Evolutionary conservation across 2,888 invertebrate species (phyloP), one percentile per base, ranked within the genome.

Genomic region (Schizaphis graminum): DNA sequence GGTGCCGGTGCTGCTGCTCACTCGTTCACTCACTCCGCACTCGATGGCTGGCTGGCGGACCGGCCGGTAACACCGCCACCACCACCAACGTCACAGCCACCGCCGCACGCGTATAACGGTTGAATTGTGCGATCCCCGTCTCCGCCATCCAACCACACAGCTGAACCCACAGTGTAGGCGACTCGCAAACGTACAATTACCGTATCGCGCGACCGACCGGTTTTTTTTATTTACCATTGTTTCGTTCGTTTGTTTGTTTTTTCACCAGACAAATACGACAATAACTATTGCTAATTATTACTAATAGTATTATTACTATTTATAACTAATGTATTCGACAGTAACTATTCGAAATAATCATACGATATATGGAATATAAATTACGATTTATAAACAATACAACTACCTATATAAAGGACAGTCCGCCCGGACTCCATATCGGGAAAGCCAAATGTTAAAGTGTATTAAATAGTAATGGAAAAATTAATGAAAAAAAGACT

Each of bases 81-180:
- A 3, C 41, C 41, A 26, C 86, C 47, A 11, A 57, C 57, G 41
- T 89, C 53, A 57, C 57, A 21, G 49, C 49, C 84, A 11, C 90
- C 47, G 67, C 90, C 44, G 77, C 53, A 16, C 89, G 90, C 92
- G 89, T 89, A 53, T 93, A 93, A 93, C 93, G 93, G 93, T 93
- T 93, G 89, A 89, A 93, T 89, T 35, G 88, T 84, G 89, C 93
- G 44, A 13, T 35, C 44, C 44, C 41, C 84, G 16, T 49, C 21
- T 0, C 35, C 41, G 49, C 49, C 90, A 61, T 16, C 13, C 61
- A 2, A 92, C 47, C n/a, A n/a, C 44, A 92, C 92, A 88, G 92
- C 92, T 92, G 92, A 61, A 88, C 24, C 53, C 49, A 11, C 92
- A 92, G 93, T 94, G 90, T 84, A 61, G n/a, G 89, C 93, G 85